Base-by-base conservation (phyloP, 2,888 invertebrate genomes). In the Zygogramma bicolorata region DNA sequence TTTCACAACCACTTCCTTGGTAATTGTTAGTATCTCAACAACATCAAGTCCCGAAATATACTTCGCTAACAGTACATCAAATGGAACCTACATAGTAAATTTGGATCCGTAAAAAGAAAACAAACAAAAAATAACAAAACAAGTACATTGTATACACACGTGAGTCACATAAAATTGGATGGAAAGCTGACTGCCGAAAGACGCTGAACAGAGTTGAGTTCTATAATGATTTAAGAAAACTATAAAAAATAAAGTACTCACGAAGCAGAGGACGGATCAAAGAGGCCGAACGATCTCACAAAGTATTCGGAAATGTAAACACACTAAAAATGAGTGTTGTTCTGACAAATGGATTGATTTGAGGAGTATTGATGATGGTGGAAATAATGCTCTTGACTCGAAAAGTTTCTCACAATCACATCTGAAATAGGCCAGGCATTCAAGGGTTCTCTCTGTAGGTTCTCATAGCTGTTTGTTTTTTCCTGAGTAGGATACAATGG, bases 141-240 rank as follows among this genome's bases (percentile, higher is more conserved):
- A 76, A 76, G 76, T 76, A 77, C 76, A 79, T 81, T 82, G 82
- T 82, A 80, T 82, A 80, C 77, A 81, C 85, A 84, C 84, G 84
- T 84, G 85, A 84, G 83, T 83, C 84, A 83, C 84, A 85, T 85
- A 85, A 86, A 85, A 85, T 83, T 76, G 77, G 78, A 82, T 79
- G 84, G 85, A 84, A 84, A 84, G 83, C 84, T 84, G 81, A 84
- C 84, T 84, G 86, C 82, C 81, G 85, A 85, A 83, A 83, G 86
- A 85, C 82, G 82, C 79, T 81, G 78, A 82, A 80, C 86, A 85
- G 85, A 81, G 83, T 82, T 83, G 53, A 73, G 69, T 73, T 76
- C 75, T 82, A 83, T 83, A 84, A 83, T 82, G 83, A 84, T 84
- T 84, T 82, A 81, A 82, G 81, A 83, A 83, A 83, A 82, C 83